Conservation (phyloP, 2,797 vertebrate genomes). For the Alauda arvensis region DNA sequence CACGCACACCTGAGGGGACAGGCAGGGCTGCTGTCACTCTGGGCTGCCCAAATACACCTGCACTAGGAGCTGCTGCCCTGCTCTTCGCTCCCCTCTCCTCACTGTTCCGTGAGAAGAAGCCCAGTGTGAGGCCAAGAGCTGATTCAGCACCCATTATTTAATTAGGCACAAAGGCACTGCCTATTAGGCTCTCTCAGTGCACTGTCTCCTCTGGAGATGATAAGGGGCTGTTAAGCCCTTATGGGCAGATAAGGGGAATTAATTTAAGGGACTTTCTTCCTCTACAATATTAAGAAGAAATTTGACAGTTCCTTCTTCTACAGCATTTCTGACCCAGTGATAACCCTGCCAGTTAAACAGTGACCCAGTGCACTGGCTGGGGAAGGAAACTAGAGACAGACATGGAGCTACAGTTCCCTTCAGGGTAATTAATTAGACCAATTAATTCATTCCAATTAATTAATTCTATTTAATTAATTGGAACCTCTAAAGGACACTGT, state of each 20-base stretch:
- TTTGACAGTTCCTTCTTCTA: not conserved
- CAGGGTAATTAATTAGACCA: not conserved
- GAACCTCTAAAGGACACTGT: not conserved
- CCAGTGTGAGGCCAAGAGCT: not conserved
- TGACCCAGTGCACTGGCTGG: not conserved
- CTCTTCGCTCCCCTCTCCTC: not conserved
- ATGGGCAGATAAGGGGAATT: not conserved
- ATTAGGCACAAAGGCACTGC: not conserved
- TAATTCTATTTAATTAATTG: not conserved
- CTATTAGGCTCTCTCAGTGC: not conserved
- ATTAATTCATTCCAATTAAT: too few relatives aligned
- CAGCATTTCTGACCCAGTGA: not conserved
- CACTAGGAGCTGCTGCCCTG: not conserved
- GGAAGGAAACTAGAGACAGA: not conserved
- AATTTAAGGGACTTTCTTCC: not conserved
- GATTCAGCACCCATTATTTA: not conserved
- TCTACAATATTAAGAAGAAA: not conserved
- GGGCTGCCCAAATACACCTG: not conserved
- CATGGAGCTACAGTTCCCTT: not conserved
- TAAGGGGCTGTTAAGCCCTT: not conserved
- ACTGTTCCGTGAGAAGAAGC: not conserved
- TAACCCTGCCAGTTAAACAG: not conserved
- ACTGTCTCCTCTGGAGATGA: not conserved
- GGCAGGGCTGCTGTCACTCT: not conserved
- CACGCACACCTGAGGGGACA: slow-evolving; percentile 78